These are phyloP conservation scores for Macrophya annulata DNA, from an alignment of 2,888 invertebrate species.

Conservation along the genomic window DNA sequence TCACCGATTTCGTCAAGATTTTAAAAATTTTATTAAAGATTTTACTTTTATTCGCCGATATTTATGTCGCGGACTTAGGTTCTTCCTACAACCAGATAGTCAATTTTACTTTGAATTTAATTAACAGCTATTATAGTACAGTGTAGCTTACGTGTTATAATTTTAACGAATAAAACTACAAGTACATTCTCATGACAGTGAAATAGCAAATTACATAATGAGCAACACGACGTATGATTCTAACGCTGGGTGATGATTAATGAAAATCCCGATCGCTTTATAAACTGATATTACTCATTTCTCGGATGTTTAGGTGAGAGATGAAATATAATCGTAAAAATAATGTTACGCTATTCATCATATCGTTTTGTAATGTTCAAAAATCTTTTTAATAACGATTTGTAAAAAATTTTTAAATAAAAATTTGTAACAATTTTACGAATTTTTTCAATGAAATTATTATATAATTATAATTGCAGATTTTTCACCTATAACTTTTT, in stretches of 20 bases:
- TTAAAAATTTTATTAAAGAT: not conserved
- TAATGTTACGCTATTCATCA: not conserved
- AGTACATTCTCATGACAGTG: not conserved
- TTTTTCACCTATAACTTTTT: no score
- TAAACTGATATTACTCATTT: not conserved
- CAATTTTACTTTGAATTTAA: not conserved
- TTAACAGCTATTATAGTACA: not conserved
- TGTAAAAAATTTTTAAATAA: no score
- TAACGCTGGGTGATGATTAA: not conserved
- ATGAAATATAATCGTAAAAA: not conserved
- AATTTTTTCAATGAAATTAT: no score
- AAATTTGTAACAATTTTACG: no score
- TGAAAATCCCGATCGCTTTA: not conserved
- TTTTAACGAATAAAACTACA: not conserved
- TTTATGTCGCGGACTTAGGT: no score
- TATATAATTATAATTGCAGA: no score
- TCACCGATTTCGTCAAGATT: not conserved
- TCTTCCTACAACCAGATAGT: no score
- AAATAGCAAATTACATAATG: not conserved
- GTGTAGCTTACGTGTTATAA: not conserved
- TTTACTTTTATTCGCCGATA: no score
- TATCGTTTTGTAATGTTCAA: no score
- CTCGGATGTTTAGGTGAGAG: not conserved
- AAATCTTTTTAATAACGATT: no score
- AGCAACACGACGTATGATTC: no score